Base-by-base conservation (phyloP, 2,888 invertebrate species). In the Cerastis leucographa region DNA sequence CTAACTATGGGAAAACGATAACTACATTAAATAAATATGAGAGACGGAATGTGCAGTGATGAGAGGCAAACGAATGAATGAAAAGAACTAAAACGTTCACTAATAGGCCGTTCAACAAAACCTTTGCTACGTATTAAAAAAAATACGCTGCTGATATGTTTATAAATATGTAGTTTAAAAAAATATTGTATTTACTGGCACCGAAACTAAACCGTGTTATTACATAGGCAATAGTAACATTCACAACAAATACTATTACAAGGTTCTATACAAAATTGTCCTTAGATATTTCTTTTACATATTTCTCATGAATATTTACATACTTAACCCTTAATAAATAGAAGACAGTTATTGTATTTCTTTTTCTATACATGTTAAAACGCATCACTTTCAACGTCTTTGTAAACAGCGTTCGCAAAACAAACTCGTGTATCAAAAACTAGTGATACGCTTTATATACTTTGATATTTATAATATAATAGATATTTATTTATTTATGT, bases 201-300 rank as follows among this genome's bases (percentile, higher is more conserved):
- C 91, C 90, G 78, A 91, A 90, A 92, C 91, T 88, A 89, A 93
- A 89, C 88, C 90, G 78, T 83, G 72, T 77, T 84, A 61, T 85
- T 78, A 82, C 29, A 76, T 80, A 87, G 74, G 69, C 76, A 80
- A 85, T 87, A 86, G 83, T 90, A 92, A 93, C 92, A 94, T 91
- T 91, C 91, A 94, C 92, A 95, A 94, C 93, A 92, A 91, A 92
- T 89, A 91, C 88, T 92, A 91, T 90, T 91, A 91, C 82, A 88
- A 85, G 76, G 78, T 92, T 93, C 92, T 94, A 92, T 95, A 95
- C 93, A 94, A 94, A 94, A 93, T 93, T 93, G 91, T 93, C 92
- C 94, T 94, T 94, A 94, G 85, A 89, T 93, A 91, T 90, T 89
- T 87, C 88, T 91, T 89, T 89, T 79, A 89, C 81, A 87, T 87